phyloP scores from a whole-genome alignment of 2,888 invertebrate species.

The Orthonevra nobilis region DNA sequence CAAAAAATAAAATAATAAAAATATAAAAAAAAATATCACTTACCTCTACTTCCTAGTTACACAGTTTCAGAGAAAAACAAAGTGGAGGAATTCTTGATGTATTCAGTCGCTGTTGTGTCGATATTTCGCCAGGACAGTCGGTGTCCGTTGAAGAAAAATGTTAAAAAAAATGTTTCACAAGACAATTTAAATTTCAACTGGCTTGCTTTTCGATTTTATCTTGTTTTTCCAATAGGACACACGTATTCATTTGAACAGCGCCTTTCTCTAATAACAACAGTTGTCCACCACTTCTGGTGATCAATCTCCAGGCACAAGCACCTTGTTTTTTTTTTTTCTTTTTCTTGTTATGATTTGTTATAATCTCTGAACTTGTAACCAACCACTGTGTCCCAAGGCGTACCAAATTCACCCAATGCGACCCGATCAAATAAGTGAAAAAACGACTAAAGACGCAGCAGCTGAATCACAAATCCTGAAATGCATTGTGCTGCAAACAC shows the following conservation, averaged over 20 bases:
- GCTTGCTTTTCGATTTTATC: constrained; percentile 11
- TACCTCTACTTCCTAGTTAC: constrained; percentile 29
- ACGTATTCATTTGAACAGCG: constrained; percentile 16
- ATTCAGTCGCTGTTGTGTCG: constrained; percentile 17
- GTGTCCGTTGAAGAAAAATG: too few relatives aligned
- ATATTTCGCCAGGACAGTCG: too few relatives aligned
- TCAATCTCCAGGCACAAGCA: constrained; percentile 5
- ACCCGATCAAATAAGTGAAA: constrained; percentile 43
- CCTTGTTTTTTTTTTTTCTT: constrained; percentile 2
- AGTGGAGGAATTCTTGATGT: constrained; percentile 21
- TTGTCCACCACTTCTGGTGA: constrained; percentile 20
- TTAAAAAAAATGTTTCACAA: constrained; percentile 7
- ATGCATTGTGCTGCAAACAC: constrained; percentile 57
- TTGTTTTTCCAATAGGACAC: constrained; percentile 28
- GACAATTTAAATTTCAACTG: constrained; percentile 26
- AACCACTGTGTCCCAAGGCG: constrained; percentile 12
- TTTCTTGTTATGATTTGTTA: constrained; percentile 27
- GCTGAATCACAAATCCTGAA: constrained; percentile 47
- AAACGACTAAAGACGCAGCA: constrained; percentile 43
- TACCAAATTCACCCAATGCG: not conserved
- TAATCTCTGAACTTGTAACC: not conserved
- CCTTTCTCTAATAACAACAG: constrained; percentile 59
- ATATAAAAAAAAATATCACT: constrained; percentile 10
- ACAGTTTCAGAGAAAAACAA: constrained; percentile 30
- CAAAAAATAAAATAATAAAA: too few relatives aligned